These are phyloP conservation scores for Tichodroma muraria DNA, from an alignment of 2,113 vertebrate genomes.

Conservation along the genomic window DNA sequence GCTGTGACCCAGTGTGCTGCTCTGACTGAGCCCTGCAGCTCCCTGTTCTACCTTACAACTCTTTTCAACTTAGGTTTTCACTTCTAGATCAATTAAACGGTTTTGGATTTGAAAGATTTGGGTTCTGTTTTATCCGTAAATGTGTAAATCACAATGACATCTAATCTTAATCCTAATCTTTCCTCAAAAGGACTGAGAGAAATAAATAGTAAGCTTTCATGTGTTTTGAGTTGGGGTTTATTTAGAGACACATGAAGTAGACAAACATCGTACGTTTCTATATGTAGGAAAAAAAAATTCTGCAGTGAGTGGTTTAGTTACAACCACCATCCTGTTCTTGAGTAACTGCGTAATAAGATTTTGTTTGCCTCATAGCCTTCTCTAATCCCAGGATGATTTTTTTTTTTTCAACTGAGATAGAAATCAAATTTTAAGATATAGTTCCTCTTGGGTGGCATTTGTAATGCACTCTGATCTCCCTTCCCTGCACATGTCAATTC, in stretches of 20 bases:
- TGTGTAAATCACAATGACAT: neutral
- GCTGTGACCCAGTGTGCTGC: neutral
- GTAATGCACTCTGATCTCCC: slow-evolving; percentile 28
- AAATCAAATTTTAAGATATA: neutral
- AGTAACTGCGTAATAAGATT: neutral
- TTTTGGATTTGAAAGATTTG: neutral
- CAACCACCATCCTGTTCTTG: neutral
- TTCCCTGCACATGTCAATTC: neutral
- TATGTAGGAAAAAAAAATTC: neutral
- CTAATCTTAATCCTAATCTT: neutral
- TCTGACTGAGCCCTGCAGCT: neutral
- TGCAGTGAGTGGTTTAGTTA: neutral
- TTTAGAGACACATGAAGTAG: neutral
- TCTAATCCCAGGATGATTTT: neutral
- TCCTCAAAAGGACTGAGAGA: neutral
- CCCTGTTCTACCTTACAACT: neutral
- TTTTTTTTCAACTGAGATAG: neutral
- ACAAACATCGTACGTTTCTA: neutral
- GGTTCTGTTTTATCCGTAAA: neutral
- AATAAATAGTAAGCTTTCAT: neutral
- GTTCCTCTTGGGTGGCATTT: neutral
- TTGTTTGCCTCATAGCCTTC: neutral
- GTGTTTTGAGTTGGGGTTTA: neutral
- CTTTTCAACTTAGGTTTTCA: neutral
- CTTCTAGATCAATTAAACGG: neutral